Evolutionary conservation across 2,888 invertebrate species (phyloP), one percentile per base, ranked within the genome.

Genomic region (Eucera pruinosa): DNA sequence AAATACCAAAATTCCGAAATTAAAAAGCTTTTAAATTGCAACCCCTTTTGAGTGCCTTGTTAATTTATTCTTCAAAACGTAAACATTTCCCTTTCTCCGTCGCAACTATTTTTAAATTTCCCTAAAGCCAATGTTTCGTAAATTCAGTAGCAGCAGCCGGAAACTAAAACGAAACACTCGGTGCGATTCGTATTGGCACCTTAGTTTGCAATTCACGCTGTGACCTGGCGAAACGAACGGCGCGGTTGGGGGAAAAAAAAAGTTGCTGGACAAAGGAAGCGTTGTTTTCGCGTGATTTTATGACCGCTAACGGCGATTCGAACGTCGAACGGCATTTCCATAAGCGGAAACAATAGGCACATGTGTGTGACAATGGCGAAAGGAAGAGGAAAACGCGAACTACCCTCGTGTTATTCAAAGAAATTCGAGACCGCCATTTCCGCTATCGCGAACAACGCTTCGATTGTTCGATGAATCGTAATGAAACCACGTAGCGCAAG

Each of bases 281-380:
- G 58, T 57, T 64, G 69, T 62, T 68, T 57, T 58, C 57, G 18
- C 45, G 39, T 52, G 69, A 74, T 69, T 74, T 74, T 74, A 74
- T 52, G 69, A 57, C 69, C 74, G 50, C 47, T 61, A 61, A 67
- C 62, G 68, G 62, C 47, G 50, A 54, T 55, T 52, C 62, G 43
- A 69, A 69, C 69, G 72, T 54, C 60, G 52, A 58, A 58, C 60
- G 62, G 43, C 25, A 57, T 69, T 74, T 74, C 74, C 62, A 69
- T 62, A 47, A 68, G 13, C 48, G 64, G 57, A 58, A 64, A 74
- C 74, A 74, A 74, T 62, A 13, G 52, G 47, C 52, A 67, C 55
- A 36, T 47, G 66, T 36, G 66, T 36, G 66, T 36, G 43, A 60
- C 69, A 69, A 69, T 62, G 36, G 66, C 25, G 25, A 47, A 47